A percentile compares a stretch with the other conserved stretches of the same genome.
Conservation (phyloP, 1,140 invertebrate genomes). For the Sinonovacula constricta region DNA sequence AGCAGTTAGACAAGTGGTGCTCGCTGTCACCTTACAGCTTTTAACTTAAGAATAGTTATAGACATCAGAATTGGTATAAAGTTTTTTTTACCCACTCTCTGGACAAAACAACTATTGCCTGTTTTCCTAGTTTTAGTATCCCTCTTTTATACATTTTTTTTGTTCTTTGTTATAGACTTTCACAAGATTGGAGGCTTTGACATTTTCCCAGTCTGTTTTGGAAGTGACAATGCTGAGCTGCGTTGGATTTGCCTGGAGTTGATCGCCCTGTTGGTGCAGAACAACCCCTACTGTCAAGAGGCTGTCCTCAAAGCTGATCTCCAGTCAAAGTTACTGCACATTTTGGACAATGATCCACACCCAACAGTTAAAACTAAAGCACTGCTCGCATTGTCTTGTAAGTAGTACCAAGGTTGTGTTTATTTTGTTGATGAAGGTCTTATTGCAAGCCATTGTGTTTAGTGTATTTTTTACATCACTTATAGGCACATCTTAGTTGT, state of each 20-base stretch:
- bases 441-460: too few relatives aligned
- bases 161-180: slow-evolving; percentile 87
- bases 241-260: slow-evolving; percentile 84
- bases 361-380: slow-evolving; percentile 83
- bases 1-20: too few relatives aligned
- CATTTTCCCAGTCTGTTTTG: slow-evolving; percentile 84
- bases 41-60: too few relatives aligned
- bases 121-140: too few relatives aligned
- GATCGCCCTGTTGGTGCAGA: slow-evolving; percentile 87
- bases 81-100: too few relatives aligned
- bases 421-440: neutral
- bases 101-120: too few relatives aligned
- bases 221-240: slow-evolving; percentile 82
- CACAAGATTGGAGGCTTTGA: slow-evolving; percentile 89
- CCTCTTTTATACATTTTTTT: slow-evolving; percentile 87
- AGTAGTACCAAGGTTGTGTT: slow-evolving; percentile 49
- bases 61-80: too few relatives aligned
- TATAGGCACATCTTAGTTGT: too few relatives aligned
- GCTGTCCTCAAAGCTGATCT: slow-evolving; percentile 83
- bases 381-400: slow-evolving; percentile 87
- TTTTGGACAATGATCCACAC: slow-evolving; percentile 83
- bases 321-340: slow-evolving; percentile 83
- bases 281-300: slow-evolving; percentile 88
- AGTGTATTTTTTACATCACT: too few relatives aligned
- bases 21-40: too few relatives aligned